phyloP scores from a whole-genome alignment of 2,888 invertebrate genomes.

The Actias luna region DNA sequence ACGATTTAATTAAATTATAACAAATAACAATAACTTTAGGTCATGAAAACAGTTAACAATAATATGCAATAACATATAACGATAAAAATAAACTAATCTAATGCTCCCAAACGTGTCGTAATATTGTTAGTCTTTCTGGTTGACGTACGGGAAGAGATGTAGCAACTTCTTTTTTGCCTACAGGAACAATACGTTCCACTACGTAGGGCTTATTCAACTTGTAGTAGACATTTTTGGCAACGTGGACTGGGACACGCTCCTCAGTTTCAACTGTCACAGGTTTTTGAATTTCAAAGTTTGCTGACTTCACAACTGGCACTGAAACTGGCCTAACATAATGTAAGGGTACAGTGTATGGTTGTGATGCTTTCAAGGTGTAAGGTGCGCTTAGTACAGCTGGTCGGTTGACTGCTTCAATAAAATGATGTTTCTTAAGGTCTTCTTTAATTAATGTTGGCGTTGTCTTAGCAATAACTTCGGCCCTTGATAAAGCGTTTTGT shows the following conservation, averaged over 20 bases:
- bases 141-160: conserved; percentile 36
- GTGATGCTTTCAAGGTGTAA: conserved; percentile 40
- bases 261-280: conserved; percentile 37
- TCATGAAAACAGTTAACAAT: conserved; percentile 30
- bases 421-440: conserved; percentile 38
- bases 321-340: conserved; percentile 42
- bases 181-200: conserved; percentile 38
- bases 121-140: conserved; percentile 43
- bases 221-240: conserved; percentile 42
- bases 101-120: conserved; percentile 57
- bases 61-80: conserved; percentile 25
- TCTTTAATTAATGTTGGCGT: conserved; percentile 43
- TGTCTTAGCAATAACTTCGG: conserved; percentile 46
- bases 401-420: conserved; percentile 38
- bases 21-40: conserved; percentile 29
- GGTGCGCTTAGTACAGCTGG: conserved; percentile 23
- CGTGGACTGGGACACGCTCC: conserved; percentile 35
- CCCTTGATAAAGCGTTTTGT: conserved; percentile 47
- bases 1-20: conserved; percentile 24
- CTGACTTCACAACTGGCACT: conserved; percentile 36
- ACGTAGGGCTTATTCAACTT: conserved; percentile 45
- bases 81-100: conserved; percentile 23
- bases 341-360: conserved; percentile 40
- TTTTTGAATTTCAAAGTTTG: conserved; percentile 41
- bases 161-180: conserved; percentile 41